Evolutionary conservation across 2,888 invertebrate genomes (phyloP), one percentile per base, ranked within the genome.

Genomic region (Orthosia incerta): DNA sequence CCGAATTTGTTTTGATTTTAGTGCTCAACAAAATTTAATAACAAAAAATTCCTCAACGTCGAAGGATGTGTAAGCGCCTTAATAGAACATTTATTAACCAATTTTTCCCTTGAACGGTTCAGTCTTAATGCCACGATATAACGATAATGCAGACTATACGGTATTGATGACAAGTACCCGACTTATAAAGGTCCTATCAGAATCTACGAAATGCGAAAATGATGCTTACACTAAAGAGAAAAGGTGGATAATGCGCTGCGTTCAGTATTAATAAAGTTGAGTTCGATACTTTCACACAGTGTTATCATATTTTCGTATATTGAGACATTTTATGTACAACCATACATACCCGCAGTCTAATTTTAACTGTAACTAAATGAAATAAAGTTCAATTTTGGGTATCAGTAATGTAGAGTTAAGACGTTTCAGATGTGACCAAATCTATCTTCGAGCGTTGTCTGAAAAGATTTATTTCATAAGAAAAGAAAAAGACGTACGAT

Each of bases 51-150:
- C 26, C 12, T 26, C 18, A 11, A 65, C 3, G n/a, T 20, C 26
- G 61, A 31, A 57, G 15, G n/a, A 67, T 89, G 84, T 89, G 78
- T 68, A 87, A 48, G 59, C 68, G 31, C 79, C 88, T 68, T 87
- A 82, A 89, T 79, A 67, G 73, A 89, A 93, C 91, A 94, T 94
- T 94, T 94, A 95, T 95, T 94, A 95, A 94, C 91, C 95, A 95
- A 95, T 95, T 95, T 95, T 95, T 94, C 95, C 92, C 93, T 92
- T 91, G 92, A 95, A 93, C 94, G 93, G 90, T 94, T 95, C 91
- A 78, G 87, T 92, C 93, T 93, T 95, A 95, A 95, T 95, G 89
- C 93, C 87, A 71, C 87, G 90, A 93, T 93, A 94, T 93, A 92
- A 94, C 92, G 94, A 93, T 95, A 95, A 95, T 94, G 89, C 87